Base-by-base conservation (phyloP, 2,888 invertebrate genomes). In the Meteorus cinctellus region DNA sequence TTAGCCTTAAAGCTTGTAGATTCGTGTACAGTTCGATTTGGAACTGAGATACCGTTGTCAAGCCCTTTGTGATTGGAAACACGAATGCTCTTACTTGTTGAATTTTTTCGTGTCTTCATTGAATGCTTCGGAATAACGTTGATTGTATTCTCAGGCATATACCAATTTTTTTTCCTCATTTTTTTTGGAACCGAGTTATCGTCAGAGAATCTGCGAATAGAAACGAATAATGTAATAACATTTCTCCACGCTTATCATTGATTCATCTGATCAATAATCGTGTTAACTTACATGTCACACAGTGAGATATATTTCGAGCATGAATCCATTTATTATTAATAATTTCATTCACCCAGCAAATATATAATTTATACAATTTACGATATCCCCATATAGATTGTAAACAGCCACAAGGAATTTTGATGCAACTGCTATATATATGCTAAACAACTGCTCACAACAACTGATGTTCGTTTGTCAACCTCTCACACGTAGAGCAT, bases 391-490 rank as follows among this genome's bases (percentile, higher is more conserved):
- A 19, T 55, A 48, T 48, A 55, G 19, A 55, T 55, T 55, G 55
- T 55, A 55, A 55, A 55, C n/a, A 55, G 55, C 55, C 4, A 55
- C 55, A 55, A 48, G 55, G 55, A 55, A 55, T 55, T 55, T 55
- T 55, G 55, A 55, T 55, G 55, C 19, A 19, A 19, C 55, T 19
- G 19, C 19, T 55, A 55, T 55, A 55, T 55, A 24, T 55, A 55
- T 55, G 55, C 19, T 55, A 55, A 55, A 55, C 55, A 55, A 55
- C 55, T 55, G 55, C 55, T 55, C 55, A 55, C 55, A 19, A 63
- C 34, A 14, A 31, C 16, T 16, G 63, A 63, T 63, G 63, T 31
- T 63, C 63, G 34, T 8, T 63, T 63, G 63, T 63, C 63, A 63
- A 63, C 34, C 31, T 63, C 55, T 19, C 24, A 19, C 55, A 55